Percentiles rank a stretch among this genome's conserved stretches.
Evolutionary conservation across 1,140 invertebrate genomes (phyloP).

Genomic region (Aphidius ervi): DNA sequence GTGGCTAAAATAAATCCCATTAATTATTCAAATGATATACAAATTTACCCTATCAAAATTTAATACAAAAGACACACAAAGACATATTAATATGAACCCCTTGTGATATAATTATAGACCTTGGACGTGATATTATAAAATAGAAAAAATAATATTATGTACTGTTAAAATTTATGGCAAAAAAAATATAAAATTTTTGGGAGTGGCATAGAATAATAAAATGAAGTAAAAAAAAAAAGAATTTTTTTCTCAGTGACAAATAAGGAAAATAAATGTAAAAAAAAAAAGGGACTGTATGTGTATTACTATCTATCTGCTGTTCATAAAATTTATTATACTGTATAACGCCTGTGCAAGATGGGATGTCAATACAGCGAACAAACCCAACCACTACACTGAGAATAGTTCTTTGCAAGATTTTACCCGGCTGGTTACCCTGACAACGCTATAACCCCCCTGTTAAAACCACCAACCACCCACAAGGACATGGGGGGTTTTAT

Average conservation of each 20-base stretch:
- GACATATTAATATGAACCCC: too few species aligned
- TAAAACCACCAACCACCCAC: slow-evolving; percentile 31
- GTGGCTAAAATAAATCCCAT: too few species aligned
- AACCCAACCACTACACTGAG: slow-evolving; percentile 15
- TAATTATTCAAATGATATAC: too few species aligned
- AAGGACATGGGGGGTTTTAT: slow-evolving; percentile 30
- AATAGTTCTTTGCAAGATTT: slow-evolving; percentile 50
- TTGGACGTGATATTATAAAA: too few species aligned
- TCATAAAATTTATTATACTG: slow-evolving; percentile 29
- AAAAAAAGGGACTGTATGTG: slow-evolving; percentile 16
- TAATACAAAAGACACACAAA: too few species aligned
- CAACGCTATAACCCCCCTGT: slow-evolving; percentile 36
- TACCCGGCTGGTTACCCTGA: slow-evolving; percentile 52
- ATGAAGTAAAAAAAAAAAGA: not conserved
- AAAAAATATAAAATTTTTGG: slow-evolving; percentile 7
- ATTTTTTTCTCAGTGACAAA: too few species aligned
- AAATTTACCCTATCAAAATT: too few species aligned
- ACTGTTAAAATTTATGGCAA: not conserved
- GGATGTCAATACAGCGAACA: slow-evolving; percentile 41
- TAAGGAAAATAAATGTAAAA: slow-evolving; percentile 9
- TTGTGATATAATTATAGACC: too few species aligned
- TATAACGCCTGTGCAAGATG: slow-evolving; percentile 40
- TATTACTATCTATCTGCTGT: slow-evolving; percentile 14
- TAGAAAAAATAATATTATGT: not conserved
- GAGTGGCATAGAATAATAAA: slow-evolving; percentile 12